Base-by-base conservation (phyloP, 2,113 vertebrate species). In the Festucalex cinctus region DNA sequence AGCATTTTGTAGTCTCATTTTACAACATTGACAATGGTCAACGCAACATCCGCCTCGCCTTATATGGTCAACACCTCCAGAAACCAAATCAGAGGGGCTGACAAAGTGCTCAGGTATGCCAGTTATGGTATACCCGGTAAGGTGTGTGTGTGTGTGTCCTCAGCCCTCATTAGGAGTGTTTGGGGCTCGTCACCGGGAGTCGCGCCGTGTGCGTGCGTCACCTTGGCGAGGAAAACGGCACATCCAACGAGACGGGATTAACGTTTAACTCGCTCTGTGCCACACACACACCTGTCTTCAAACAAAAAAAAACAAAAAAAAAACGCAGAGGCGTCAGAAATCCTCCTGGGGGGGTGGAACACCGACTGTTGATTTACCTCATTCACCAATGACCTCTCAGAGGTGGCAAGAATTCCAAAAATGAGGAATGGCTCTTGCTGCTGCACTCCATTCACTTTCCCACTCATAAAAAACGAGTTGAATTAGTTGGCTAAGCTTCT, bases 111-210 rank as follows among this genome's bases (percentile, higher is more conserved):
- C 77, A 88, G 86, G 89, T 88, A 89, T 88, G 83, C 75, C 78
- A 75, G 68, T 70, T 80, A 84, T 88, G 79, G n/a, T n/a, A n/a
- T n/a, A n/a, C n/a, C n/a, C n/a, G n/a, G n/a, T n/a, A n/a, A n/a
- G n/a, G n/a, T n/a, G n/a, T n/a, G n/a, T n/a, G n/a, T n/a, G n/a
- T 81, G 76, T 70, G 82, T 7, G 1, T 82, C 82, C 68, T 69
- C 22, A 48, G 67, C 26, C 91, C 93, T 93, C 92, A 95, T 94
- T 87, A 90, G 77, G 82, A 73, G 67, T n/a, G 73, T 79, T 72
- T 77, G 79, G 78, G 61, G 65, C 63, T 69, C 68, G 71, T 79
- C 69, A 65, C 73, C 36, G 72, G 77, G 74, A 61, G 69, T 65
- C 70, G 65, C 60, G 10, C 39, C 39, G 39, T 2, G 39, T 41